These are phyloP conservation scores for Megamerina dolium DNA, from an alignment of 2,888 invertebrate genomes.

Conservation along the genomic window DNA sequence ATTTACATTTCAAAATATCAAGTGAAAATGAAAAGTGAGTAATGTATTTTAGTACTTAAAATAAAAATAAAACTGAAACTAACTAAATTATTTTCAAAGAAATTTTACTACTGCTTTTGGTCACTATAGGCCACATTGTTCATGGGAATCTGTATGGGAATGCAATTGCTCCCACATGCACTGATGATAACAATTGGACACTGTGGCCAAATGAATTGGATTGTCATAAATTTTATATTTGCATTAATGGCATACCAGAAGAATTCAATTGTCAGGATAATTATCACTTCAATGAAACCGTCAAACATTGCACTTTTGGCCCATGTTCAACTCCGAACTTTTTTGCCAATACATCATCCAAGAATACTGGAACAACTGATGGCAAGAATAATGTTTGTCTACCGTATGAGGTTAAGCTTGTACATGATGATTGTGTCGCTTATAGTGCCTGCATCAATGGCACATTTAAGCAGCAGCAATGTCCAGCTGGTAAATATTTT, in stretches of 20 bases:
- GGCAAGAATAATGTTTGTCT: no score
- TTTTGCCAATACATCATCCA: background rate
- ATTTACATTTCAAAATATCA: no score
- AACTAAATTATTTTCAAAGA: no score
- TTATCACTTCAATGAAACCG: constrained; percentile 21
- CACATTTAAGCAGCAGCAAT: constrained; percentile 17
- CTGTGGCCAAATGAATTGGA: constrained; percentile 15
- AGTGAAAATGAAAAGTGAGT: no score
- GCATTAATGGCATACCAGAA: constrained; percentile 18
- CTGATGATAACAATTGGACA: background rate
- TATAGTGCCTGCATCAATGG: constrained; percentile 23
- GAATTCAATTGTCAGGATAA: constrained; percentile 23
- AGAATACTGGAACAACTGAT: no score
- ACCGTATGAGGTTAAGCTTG: background rate
- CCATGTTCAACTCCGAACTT: no score
- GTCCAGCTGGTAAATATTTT: constrained; percentile 24
- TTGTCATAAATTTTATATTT: constrained; percentile 30
- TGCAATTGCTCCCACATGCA: background rate
- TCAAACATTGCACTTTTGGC: constrained; percentile 20
- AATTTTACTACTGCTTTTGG: no score
- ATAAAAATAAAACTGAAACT: no score
- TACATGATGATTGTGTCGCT: constrained; percentile 9
- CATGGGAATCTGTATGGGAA: no score
- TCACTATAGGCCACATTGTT: no score
- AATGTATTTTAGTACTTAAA: no score